Evolutionary conservation across 2,797 vertebrate genomes (phyloP).

Genomic region (Xyrichtys novacula): DNA sequence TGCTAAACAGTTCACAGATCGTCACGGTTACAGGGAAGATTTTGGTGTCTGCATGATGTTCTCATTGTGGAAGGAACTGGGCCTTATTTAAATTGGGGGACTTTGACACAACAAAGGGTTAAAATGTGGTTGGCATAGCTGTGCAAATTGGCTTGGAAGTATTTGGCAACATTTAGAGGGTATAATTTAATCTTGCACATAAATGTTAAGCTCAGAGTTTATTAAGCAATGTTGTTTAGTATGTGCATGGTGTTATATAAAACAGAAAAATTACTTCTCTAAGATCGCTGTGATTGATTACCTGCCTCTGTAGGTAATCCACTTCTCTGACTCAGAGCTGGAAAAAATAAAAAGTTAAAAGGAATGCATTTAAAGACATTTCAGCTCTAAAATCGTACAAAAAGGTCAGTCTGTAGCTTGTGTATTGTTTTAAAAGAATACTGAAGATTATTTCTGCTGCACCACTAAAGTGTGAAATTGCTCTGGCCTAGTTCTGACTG

Average conservation of each 20-base stretch:
- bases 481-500: neutral
- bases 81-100: too few relatives aligned
- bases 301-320: neutral
- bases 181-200: neutral
- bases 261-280: neutral
- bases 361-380: neutral
- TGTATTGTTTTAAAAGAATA: neutral
- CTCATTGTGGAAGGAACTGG: neutral
- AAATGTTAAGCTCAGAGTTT: neutral
- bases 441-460: neutral
- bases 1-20: neutral
- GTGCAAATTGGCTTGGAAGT: neutral
- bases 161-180: slow-evolving; percentile 29
- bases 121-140: slow-evolving; percentile 25
- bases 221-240: neutral
- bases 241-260: neutral
- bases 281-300: neutral
- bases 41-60: neutral
- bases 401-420: neutral
- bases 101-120: neutral
- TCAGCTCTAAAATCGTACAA: neutral
- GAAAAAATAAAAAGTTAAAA: neutral
- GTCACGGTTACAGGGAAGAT: neutral
- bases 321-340: too few relatives aligned
- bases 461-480: neutral